These are phyloP conservation scores for Drosophila oshimai DNA, from an alignment of 1,140 invertebrate genomes.

Conservation along the genomic window DNA sequence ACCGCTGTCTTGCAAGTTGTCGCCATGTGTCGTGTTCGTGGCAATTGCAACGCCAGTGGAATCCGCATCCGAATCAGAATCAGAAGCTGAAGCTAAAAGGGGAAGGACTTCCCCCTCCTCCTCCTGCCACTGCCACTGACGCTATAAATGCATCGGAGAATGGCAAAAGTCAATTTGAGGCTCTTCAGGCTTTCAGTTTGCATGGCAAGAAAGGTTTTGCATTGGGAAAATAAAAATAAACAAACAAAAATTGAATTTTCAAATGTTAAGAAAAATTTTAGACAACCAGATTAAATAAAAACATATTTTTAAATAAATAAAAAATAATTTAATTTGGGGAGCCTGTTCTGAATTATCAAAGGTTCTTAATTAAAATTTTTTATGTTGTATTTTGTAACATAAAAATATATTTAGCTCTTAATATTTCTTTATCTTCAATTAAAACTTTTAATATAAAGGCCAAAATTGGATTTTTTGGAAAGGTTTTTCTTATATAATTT, in stretches of 20 bases:
- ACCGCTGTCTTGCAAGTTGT: conserved; percentile 75
- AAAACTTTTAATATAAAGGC: too few relatives aligned
- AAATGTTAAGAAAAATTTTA: background rate
- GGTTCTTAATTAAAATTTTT: too few relatives aligned
- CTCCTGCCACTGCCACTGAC: background rate
- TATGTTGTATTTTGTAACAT: too few relatives aligned
- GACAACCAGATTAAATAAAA: too few relatives aligned
- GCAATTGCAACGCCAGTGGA: conserved; percentile 71
- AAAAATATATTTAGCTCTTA: too few relatives aligned
- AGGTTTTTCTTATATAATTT: too few relatives aligned
- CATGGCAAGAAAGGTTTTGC: background rate
- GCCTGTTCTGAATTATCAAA: too few relatives aligned
- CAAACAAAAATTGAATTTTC: background rate
- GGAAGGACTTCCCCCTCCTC: background rate
- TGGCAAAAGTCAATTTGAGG: conserved; percentile 75
- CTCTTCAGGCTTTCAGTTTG: conserved; percentile 37
- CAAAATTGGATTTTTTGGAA: too few relatives aligned
- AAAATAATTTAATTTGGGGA: too few relatives aligned
- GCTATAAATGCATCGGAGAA: conserved; percentile 50
- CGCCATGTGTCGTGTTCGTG: conserved; percentile 77
- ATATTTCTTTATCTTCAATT: too few relatives aligned
- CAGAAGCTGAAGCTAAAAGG: background rate
- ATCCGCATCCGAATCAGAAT: conserved; percentile 37
- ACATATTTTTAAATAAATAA: too few relatives aligned
- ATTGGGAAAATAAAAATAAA: background rate